Base-by-base conservation (phyloP, 2,113 vertebrate species). In the Osmerus eperlanus region DNA sequence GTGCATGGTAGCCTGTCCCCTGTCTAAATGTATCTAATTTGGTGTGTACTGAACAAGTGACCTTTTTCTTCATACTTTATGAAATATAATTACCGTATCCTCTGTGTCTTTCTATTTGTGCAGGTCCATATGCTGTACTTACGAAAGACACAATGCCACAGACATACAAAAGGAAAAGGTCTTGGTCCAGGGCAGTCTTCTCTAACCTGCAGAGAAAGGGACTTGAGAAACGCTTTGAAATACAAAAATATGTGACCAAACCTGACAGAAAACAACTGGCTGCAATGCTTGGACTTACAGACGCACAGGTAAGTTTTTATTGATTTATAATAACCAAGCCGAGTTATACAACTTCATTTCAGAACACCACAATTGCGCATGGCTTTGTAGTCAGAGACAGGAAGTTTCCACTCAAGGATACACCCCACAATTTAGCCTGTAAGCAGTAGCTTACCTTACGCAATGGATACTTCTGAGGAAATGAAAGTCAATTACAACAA, bases 131-230 rank as follows among this genome's bases (percentile, higher is more conserved):
- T 0, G 97, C 97, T 0, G 96, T 98, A 78, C 93, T 98, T 74
- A 98, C 97, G 0, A 99, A 99, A 91, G 97, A 99, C 93, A 99
- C 97, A 0, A 94, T 99, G 94, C 96, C 97, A 0, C 97, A 99
- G 89, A 99, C 96, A 0, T 98, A 99, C 92, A 99, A 99, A 84
- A 92, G 97, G 78, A 99, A 99, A 63, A 92, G 97, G 3, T 99
- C 97, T 0, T 99, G 97, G 97, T 99, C 97, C 3, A 90, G 97
- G 54, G 97, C 97, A 0, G 97, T 99, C 78, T 99, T 99, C 82
- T 99, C 97, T 60, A 99, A 99, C 77, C 91, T 99, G 67, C 97
- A 99, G 89, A 94, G 97, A 62, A 99, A 99, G 84, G 97, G 97
- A 12, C 92, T 99, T 70, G 97, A 99, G 87, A 99, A 99, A 72